Base-by-base conservation (phyloP, 2,888 invertebrate species). In the Oxyteleia sp. region DNA sequence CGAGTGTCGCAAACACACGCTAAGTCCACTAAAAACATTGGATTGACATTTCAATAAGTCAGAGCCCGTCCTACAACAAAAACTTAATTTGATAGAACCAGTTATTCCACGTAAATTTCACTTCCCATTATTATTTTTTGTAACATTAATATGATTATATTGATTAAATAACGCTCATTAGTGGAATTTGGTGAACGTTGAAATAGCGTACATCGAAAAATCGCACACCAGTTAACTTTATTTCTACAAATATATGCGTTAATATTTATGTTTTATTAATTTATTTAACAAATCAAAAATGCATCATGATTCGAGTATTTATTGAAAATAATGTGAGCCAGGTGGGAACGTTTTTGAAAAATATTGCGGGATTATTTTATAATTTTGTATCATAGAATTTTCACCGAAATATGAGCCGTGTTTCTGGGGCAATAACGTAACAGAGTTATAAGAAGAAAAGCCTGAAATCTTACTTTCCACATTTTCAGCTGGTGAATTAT, bases 21-120 rank as follows among this genome's bases (percentile, higher is more conserved):
- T 57, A 57, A 61, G 76, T 69, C 74, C 74, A 61, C 78, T 64
- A 66, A 66, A 76, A 79, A 82, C 80, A 75, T 72, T 68, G 80
- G 74, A 81, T 68, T 80, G 84, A 79, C 81, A 47, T 72, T 84
- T 68, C 87, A 79, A 86, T 85, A 78, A 84, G 84, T 84, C 87
- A 86, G 72, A 82, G 83, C 51, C 74, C 66, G 71, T 59, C 75
- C 49, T 57, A 61, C 75, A 71, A 75, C 74, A 59, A 72, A 85
- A 85, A 75, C 59, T 85, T 55, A 64, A 78, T 82, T 75, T 66
- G 53, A 66, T 66, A 61, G 63, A 74, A 76, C 80, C 76, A 82
- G 74, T 84, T 74, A 68, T 76, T 75, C 75, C 26, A 61, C 69
- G 71, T 76, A 69, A 72, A 83, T 69, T 75, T 69, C 68, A 78